Evolutionary conservation across 1,140 invertebrate genomes (phyloP), one percentile per base, ranked within the genome.

Genomic region (Danaus melanippus): DNA sequence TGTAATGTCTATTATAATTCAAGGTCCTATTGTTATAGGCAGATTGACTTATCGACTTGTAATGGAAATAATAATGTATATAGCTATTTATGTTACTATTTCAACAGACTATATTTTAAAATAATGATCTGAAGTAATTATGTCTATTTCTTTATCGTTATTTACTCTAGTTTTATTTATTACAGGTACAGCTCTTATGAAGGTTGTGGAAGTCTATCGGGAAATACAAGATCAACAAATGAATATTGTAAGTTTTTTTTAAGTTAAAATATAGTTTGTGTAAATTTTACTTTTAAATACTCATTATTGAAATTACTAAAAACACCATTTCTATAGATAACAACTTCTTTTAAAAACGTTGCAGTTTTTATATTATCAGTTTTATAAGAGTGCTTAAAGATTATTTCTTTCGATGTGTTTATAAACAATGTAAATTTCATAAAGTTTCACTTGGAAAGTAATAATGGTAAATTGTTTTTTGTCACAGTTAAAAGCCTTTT

Each of bases 151-250:
- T 32, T 3, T 3, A 32, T 32, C 7, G 21, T 32, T 32, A 32
- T 32, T 32, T 32, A 1, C 2, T 32, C 21, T 5, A 32, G 10
- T 48, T 48, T 48, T 32, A 48, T 47, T 42, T 83, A 71, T 93
- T 92, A 42, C 90, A 97, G 95, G 95, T 74, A 93, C 93, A 43
- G 94, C 94, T 46, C 88, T 97, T 51, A 94, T 96, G 92, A 95
- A 95, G 86, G 94, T 96, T 59, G 94, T 96, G 10, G 95, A 96
- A 77, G 95, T 96, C 10, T 96, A 96, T 83, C 94, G 95, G 78
- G 94, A 96, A 84, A 96, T 96, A 58, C 95, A 97, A 86, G 92
- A 95, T 40, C 95, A 96, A 82, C 95, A 97, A 82, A 94, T 96
- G 91, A 96, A 96, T 81, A 96, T 96, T 83, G 95, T 96, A 89